These are phyloP conservation scores for Riptortus pedestris DNA, from an alignment of 1,140 invertebrate genomes.

Conservation along the genomic window DNA sequence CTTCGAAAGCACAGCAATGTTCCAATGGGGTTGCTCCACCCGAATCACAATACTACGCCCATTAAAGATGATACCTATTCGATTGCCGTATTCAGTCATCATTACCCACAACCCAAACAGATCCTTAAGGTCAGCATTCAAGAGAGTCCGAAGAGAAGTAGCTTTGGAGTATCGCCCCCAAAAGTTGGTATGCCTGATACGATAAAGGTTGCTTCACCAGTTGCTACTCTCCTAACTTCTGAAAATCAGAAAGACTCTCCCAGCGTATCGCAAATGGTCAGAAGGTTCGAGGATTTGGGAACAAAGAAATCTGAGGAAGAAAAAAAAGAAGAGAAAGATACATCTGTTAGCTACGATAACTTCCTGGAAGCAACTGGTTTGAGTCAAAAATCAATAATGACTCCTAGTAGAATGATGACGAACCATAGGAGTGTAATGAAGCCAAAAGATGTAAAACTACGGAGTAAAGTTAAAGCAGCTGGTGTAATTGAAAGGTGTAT, in stretches of 20 bases:
- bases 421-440: constrained; percentile 67
- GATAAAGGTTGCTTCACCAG: constrained; percentile 28
- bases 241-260: constrained; percentile 24
- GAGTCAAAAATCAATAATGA: constrained; percentile 68
- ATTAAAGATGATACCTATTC: neutral
- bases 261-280: constrained; percentile 33
- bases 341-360: constrained; percentile 50
- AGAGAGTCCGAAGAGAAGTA: constrained; percentile 20
- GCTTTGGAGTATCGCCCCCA: constrained; percentile 21
- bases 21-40: constrained; percentile 22
- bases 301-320: constrained; percentile 26
- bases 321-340: constrained; percentile 39
- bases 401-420: constrained; percentile 54
- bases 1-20: constrained; percentile 22
- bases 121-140: constrained; percentile 23
- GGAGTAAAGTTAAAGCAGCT: constrained; percentile 31
- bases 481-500: constrained; percentile 28
- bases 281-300: constrained; percentile 33
- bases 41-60: constrained; percentile 21
- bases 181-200: constrained; percentile 21
- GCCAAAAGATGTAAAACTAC: constrained; percentile 60
- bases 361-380: constrained; percentile 68
- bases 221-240: constrained; percentile 24
- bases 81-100: neutral
- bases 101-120: constrained; percentile 11